phyloP scores from a whole-genome alignment of 2,113 vertebrate species.

The Gulo gulo region DNA sequence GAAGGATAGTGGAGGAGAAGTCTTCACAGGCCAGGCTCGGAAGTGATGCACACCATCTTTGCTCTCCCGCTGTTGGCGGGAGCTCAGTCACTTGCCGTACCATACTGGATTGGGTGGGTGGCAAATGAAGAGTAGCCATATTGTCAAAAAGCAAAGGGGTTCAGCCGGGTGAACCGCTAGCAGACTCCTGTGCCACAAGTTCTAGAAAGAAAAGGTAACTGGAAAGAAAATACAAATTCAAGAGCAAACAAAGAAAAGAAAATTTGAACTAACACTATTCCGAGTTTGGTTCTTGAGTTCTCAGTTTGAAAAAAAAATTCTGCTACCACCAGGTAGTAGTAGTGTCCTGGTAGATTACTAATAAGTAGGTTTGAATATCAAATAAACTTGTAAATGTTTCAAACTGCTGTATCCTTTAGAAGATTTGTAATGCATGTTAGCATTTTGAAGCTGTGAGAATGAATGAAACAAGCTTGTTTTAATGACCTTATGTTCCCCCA shows the following conservation, averaged over 20 bases:
- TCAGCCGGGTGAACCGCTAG: not conserved
- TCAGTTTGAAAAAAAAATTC: not conserved
- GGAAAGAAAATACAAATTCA: not conserved
- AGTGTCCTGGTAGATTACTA: not conserved
- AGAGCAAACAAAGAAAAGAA: not conserved
- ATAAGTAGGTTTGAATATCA: not conserved
- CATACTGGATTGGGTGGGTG: not conserved
- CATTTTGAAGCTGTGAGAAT: not conserved
- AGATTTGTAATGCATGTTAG: not conserved
- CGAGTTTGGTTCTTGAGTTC: not conserved
- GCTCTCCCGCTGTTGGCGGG: accelerated
- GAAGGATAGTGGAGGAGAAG: not conserved
- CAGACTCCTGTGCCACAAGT: not conserved
- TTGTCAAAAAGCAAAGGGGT: not conserved
- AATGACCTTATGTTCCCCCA: not conserved
- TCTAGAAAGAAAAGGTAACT: not conserved
- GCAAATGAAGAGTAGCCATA: not conserved
- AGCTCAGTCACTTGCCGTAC: too few relatives aligned
- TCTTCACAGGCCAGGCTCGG: not conserved
- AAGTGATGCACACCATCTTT: not conserved
- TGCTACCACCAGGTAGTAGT: not conserved
- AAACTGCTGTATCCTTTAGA: not conserved
- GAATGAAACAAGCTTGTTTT: not conserved
- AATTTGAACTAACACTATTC: not conserved
- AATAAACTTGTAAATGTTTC: not conserved